phyloP scores from a whole-genome alignment of 2,797 vertebrate species.

The Choloepus didactylus region DNA sequence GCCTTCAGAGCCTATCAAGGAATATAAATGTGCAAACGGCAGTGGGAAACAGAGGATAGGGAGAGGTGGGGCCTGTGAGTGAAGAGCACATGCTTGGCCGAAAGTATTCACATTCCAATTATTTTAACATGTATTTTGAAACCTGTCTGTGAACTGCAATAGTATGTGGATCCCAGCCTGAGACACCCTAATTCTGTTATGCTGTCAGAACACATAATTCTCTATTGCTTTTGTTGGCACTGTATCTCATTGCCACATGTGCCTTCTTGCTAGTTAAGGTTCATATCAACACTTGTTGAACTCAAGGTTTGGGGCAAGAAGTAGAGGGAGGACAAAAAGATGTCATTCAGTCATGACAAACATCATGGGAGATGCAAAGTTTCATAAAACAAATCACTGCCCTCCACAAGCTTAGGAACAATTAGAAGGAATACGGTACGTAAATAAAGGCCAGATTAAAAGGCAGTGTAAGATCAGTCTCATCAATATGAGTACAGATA shows the following conservation, averaged over 20 bases:
- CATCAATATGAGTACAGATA: background rate
- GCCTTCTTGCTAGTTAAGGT: background rate
- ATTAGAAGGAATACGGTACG: background rate
- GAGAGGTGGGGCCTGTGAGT: background rate
- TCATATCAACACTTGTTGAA: background rate
- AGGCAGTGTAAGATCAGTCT: background rate
- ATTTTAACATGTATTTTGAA: background rate
- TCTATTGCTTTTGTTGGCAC: background rate
- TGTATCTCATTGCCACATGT: background rate
- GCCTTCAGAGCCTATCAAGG: background rate
- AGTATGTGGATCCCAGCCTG: background rate
- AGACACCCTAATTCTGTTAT: background rate
- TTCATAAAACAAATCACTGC: background rate
- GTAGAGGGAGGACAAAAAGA: background rate
- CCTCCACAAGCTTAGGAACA: background rate
- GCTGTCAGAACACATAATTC: background rate
- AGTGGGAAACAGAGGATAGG: fast-evolving
- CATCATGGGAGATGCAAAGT: background rate
- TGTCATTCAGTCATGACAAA: background rate
- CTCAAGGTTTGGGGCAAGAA: background rate
- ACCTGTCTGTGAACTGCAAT: background rate
- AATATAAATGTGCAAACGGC: background rate
- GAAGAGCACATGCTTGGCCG: background rate
- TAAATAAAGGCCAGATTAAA: background rate
- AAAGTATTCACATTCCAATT: background rate